These are phyloP conservation scores for Alcedo atthis DNA, from an alignment of 2,797 vertebrate genomes.

Conservation along the genomic window DNA sequence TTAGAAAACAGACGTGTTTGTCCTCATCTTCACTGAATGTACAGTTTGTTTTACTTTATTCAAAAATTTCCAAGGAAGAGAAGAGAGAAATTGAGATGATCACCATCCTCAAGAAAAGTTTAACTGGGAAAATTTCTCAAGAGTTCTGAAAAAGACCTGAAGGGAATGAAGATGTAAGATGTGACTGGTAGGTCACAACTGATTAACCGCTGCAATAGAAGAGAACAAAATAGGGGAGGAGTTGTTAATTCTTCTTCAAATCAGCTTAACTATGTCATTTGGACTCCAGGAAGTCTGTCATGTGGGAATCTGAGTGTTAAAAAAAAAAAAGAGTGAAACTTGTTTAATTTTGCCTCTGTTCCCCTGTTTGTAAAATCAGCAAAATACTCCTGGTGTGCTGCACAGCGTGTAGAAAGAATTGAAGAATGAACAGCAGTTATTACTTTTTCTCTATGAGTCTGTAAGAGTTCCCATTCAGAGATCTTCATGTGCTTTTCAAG, in stretches of 20 bases:
- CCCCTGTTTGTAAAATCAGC: not conserved
- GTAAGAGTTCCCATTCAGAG: not conserved
- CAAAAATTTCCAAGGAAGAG: not conserved
- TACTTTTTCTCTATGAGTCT: not conserved
- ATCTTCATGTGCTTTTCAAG: not conserved
- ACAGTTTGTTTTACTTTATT: not conserved
- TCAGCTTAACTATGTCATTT: not conserved
- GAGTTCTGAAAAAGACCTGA: not conserved
- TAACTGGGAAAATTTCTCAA: not conserved
- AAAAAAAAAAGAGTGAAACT: rapidly evolving
- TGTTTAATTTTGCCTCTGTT: not conserved
- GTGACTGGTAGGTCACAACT: not conserved
- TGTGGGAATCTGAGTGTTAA: not conserved
- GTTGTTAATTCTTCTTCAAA: not conserved
- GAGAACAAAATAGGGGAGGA: rapidly evolving
- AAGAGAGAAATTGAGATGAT: not conserved
- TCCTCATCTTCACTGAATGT: not conserved
- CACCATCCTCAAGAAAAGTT: not conserved
- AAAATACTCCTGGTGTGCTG: not conserved
- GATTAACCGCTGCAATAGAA: not conserved
- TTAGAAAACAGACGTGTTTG: not conserved
- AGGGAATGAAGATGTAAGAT: not conserved
- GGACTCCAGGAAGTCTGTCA: not conserved
- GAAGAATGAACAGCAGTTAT: not conserved
- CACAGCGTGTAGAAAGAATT: not conserved